phyloP scores from a whole-genome alignment of 2,888 invertebrate genomes.

The Eupithecia pulchellata region DNA sequence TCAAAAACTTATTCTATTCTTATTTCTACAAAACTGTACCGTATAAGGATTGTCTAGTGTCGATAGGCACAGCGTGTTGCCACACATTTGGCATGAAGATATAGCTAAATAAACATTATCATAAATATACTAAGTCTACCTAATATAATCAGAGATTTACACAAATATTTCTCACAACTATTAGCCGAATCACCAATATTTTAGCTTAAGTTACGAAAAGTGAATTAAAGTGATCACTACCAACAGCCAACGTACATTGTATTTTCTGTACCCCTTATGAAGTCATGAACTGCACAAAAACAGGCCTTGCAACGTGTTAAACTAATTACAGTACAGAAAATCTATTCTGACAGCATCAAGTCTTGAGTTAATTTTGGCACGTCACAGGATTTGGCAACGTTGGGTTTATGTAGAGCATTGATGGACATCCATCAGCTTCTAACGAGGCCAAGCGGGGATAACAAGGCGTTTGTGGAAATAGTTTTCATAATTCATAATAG shows the following conservation, averaged over 20 bases:
- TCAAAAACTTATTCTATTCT: no score
- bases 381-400: slow-evolving; percentile 14
- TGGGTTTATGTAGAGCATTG: not conserved
- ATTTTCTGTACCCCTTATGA: not conserved
- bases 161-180: no score
- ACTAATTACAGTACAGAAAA: not conserved
- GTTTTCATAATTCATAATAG: not conserved
- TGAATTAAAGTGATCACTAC: not conserved
- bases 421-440: slow-evolving; percentile 8
- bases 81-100: no score
- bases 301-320: not conserved
- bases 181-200: no score
- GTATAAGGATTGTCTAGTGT: no score
- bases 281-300: not conserved
- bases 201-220: not conserved
- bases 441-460: not conserved
- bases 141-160: no score
- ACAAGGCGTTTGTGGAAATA: not conserved
- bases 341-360: slow-evolving; percentile 7
- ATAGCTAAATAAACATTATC: no score
- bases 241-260: not conserved
- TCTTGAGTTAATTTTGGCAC: slow-evolving; percentile 7
- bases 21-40: no score
- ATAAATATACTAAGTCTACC: no score
- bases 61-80: no score